A percentile compares a stretch with the other conserved stretches of the same genome.
These are phyloP conservation scores for Tenodera sinensis DNA, from an alignment of 2,888 invertebrate species.

Conservation along the genomic window DNA sequence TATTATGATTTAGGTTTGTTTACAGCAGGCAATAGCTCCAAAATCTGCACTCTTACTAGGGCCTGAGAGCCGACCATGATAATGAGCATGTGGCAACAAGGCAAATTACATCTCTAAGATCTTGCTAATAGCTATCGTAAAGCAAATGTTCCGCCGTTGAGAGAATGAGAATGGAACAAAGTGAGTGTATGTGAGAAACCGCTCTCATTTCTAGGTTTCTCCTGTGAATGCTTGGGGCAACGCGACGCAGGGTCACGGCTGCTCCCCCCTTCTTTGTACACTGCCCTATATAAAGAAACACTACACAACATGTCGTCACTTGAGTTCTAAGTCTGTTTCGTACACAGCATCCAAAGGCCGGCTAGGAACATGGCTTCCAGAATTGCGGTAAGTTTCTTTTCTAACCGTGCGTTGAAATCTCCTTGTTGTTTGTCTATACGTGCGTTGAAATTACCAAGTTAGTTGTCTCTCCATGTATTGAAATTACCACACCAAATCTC, in stretches of 20 bases:
- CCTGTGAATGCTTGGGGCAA: neutral
- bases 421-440: neutral
- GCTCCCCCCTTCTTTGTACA: neutral
- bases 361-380: conserved; percentile 7
- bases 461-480: too few species aligned
- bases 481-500: too few species aligned
- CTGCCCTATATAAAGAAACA: neutral
- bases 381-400: neutral
- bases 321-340: neutral
- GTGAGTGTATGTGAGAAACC: neutral
- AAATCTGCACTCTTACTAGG: too few species aligned
- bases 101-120: neutral
- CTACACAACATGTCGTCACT: neutral
- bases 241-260: neutral
- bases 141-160: neutral
- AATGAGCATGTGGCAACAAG: neutral
- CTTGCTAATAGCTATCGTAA: neutral
- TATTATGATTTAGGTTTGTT: too few species aligned
- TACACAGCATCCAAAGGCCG: neutral
- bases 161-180: neutral
- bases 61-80: too few species aligned
- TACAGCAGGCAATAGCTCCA: too few species aligned
- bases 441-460: neutral
- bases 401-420: neutral
- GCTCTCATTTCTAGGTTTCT: neutral